These are phyloP conservation scores for Hipparchia semele DNA, from an alignment of 2,888 invertebrate species.

Conservation along the genomic window DNA sequence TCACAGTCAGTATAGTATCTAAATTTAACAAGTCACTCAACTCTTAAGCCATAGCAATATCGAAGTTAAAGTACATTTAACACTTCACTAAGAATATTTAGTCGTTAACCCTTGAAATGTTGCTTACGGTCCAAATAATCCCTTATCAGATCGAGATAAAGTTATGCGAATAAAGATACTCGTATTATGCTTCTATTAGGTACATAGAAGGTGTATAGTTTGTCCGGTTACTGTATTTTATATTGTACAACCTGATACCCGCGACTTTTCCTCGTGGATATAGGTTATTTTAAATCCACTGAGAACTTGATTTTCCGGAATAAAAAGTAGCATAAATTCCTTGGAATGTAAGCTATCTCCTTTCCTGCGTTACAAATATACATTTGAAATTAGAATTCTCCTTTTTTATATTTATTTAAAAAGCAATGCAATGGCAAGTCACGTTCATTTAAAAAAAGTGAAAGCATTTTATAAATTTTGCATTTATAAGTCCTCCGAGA, in stretches of 20 bases:
- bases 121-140: slow-evolving; percentile 57
- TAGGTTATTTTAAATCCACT: background rate
- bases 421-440: slow-evolving; percentile 16
- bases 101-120: slow-evolving; percentile 50
- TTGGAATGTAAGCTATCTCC: background rate
- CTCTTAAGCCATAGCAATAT: background rate
- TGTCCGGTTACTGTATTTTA: background rate
- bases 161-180: slow-evolving; percentile 15
- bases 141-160: slow-evolving; percentile 60
- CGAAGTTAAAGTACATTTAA: slow-evolving; percentile 56
- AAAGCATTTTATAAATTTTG: slow-evolving; percentile 37
- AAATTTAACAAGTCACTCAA: slow-evolving; percentile 15
- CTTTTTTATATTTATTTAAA: background rate
- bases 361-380: background rate
- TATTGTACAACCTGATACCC: background rate
- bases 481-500: slow-evolving; percentile 36
- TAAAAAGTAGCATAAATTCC: background rate
- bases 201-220: background rate
- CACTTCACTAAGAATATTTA: slow-evolving; percentile 54
- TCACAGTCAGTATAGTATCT: no score
- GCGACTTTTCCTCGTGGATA: background rate
- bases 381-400: background rate
- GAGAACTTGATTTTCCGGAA: background rate
- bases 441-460: slow-evolving; percentile 18
- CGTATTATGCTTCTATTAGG: background rate